These are phyloP conservation scores for Cryptoblepharus egeriae DNA, from an alignment of 2,797 vertebrate genomes.

Conservation along the genomic window DNA sequence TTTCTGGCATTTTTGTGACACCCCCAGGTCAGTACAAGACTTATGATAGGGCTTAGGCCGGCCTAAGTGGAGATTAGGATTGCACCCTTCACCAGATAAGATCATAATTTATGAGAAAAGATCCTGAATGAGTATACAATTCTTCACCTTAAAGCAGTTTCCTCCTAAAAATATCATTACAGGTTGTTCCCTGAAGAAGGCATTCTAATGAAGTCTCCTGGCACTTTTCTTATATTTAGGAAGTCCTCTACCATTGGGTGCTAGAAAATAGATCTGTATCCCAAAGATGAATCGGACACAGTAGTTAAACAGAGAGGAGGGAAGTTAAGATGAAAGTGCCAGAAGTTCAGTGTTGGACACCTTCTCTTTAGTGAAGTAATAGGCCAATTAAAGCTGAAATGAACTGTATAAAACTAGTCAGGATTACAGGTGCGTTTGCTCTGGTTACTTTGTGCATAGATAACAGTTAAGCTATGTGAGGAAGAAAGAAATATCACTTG, in stretches of 20 bases:
- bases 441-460: constrained; percentile 38
- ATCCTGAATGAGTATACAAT: too few relatives aligned
- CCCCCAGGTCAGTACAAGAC: too few relatives aligned
- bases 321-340: constrained; percentile 19
- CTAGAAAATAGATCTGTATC: neutral
- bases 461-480: constrained; percentile 14
- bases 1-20: too few relatives aligned
- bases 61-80: too few relatives aligned
- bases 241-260: neutral
- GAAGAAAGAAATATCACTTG: neutral
- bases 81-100: too few relatives aligned
- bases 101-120: too few relatives aligned
- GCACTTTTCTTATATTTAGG: too few relatives aligned
- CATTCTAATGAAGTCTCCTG: too few relatives aligned
- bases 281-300: constrained; percentile 28
- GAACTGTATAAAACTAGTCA: constrained; percentile 25
- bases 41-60: too few relatives aligned
- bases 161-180: too few relatives aligned
- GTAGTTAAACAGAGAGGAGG: constrained; percentile 33
- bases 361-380: constrained; percentile 40
- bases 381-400: constrained; percentile 51
- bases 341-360: constrained; percentile 33
- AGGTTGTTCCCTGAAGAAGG: too few relatives aligned
- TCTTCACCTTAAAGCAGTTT: too few relatives aligned
- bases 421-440: constrained; percentile 32